Conservation (phyloP, 2,888 invertebrate genomes). For the Incurvaria masculella region DNA sequence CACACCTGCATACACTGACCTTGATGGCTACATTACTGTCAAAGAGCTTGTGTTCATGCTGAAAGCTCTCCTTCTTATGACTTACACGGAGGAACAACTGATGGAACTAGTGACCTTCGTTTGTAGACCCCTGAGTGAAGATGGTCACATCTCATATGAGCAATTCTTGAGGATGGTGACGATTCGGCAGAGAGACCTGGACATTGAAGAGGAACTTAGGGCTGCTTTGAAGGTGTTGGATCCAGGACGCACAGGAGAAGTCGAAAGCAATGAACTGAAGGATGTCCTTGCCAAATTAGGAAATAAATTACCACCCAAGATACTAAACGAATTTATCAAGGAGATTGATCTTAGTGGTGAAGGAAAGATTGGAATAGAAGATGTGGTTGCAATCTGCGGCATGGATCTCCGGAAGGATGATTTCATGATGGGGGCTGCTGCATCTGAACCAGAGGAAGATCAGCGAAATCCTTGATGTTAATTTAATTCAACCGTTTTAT, state of each 20-base stretch:
- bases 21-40: slow-evolving; percentile 37
- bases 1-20: slow-evolving; percentile 40
- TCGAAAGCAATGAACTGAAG: slow-evolving; percentile 35
- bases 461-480: too few species aligned
- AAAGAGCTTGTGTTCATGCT: slow-evolving; percentile 43
- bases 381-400: slow-evolving; percentile 31
- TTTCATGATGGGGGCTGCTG: too few species aligned
- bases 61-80: slow-evolving; percentile 35
- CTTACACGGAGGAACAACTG: slow-evolving; percentile 39
- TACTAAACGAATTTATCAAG: slow-evolving; percentile 36
- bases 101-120: slow-evolving; percentile 34
- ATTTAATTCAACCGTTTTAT: too few species aligned
- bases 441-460: too few species aligned
- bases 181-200: slow-evolving; percentile 34
- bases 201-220: slow-evolving; percentile 38
- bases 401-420: too few species aligned
- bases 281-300: slow-evolving; percentile 32
- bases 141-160: slow-evolving; percentile 37
- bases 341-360: slow-evolving; percentile 44
- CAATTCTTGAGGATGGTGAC: slow-evolving; percentile 44
- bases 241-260: slow-evolving; percentile 27
- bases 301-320: slow-evolving; percentile 31
- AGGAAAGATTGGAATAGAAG: slow-evolving; percentile 42
- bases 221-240: slow-evolving; percentile 34
- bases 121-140: slow-evolving; percentile 37